phyloP scores from a whole-genome alignment of 92 coral and sea anemone genomes.

The Epizoanthus stellaris region DNA sequence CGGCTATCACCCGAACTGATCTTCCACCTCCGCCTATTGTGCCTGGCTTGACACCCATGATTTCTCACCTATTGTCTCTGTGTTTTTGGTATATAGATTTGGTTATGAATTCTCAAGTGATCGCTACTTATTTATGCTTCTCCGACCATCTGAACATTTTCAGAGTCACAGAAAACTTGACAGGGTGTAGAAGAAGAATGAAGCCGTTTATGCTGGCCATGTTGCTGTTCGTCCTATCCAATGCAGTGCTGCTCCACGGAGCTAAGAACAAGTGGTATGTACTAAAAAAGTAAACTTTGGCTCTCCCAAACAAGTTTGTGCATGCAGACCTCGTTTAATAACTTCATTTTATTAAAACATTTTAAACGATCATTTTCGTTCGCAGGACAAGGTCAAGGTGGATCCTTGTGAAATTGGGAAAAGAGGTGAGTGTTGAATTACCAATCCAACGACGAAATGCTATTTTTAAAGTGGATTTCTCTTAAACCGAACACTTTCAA shows the following conservation, averaged over 20 bases:
- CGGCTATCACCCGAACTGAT: slow-evolving; percentile 10
- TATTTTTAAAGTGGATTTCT: no score
- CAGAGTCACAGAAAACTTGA: slow-evolving; percentile 12
- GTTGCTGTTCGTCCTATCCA: neutral
- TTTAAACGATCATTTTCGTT: slow-evolving; percentile 1
- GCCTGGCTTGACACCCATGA: slow-evolving; percentile 28
- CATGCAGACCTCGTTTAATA: neutral
- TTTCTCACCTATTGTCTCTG: slow-evolving; percentile 42
- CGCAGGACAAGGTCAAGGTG: slow-evolving; percentile 24
- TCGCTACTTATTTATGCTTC: slow-evolving; percentile 36
- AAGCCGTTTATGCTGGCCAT: neutral
- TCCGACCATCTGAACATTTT: slow-evolving; percentile 10
- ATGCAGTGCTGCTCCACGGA: neutral
- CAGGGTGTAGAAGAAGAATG: slow-evolving; percentile 18
- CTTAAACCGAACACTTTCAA: no score
- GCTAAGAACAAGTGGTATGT: slow-evolving; percentile 31
- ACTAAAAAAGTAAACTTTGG: neutral
- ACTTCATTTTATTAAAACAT: neutral
- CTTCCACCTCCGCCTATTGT: slow-evolving; percentile 31
- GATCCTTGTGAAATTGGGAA: slow-evolving; percentile 21
- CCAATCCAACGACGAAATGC: neutral
- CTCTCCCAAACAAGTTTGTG: neutral
- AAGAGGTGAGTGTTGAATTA: slow-evolving; percentile 14
- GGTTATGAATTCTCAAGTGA: slow-evolving; percentile 48
- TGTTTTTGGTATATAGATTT: slow-evolving; percentile 32